Percentiles rank a stretch among this genome's conserved stretches.
These are phyloP conservation scores for Enteromius afrohamiltoni DNA, from an alignment of 2,797 vertebrate genomes.

Conservation along the genomic window DNA sequence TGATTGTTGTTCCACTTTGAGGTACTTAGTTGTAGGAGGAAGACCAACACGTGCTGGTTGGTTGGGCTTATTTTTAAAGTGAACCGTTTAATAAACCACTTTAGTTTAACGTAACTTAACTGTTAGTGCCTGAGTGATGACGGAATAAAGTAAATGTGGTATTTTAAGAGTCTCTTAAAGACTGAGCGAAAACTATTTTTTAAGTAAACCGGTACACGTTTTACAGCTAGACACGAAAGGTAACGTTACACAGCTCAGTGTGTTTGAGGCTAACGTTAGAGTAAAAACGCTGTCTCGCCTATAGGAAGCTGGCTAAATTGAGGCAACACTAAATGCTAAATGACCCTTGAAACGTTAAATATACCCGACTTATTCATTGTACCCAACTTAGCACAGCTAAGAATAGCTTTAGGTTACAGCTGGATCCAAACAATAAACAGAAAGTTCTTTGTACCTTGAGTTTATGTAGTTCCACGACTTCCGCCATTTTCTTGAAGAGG, in stretches of 20 bases:
- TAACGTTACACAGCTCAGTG: not conserved
- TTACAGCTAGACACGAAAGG: not conserved
- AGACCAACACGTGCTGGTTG: not conserved
- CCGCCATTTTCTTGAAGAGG: conserved; percentile 59
- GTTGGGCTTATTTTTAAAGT: not conserved
- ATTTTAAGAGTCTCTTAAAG: not conserved
- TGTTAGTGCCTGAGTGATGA: too few species aligned
- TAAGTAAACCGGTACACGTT: not conserved
- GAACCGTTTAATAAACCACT: not conserved
- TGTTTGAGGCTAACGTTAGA: not conserved
- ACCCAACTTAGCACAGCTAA: not conserved
- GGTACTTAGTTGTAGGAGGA: not conserved
- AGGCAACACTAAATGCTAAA: not conserved
- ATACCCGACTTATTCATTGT: not conserved
- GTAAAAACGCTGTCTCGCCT: not conserved
- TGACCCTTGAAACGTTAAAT: not conserved
- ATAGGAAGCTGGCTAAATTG: not conserved
- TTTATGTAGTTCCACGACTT: conserved; percentile 67
- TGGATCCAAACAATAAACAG: not conserved
- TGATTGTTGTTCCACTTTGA: not conserved
- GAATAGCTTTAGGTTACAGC: too few species aligned
- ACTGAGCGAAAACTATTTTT: not conserved
- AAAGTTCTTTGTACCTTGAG: conserved; percentile 59
- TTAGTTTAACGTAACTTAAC: not conserved
- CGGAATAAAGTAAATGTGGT: not conserved